These are phyloP conservation scores for Mimas tiliae DNA, from an alignment of 2,888 invertebrate genomes.

Conservation along the genomic window DNA sequence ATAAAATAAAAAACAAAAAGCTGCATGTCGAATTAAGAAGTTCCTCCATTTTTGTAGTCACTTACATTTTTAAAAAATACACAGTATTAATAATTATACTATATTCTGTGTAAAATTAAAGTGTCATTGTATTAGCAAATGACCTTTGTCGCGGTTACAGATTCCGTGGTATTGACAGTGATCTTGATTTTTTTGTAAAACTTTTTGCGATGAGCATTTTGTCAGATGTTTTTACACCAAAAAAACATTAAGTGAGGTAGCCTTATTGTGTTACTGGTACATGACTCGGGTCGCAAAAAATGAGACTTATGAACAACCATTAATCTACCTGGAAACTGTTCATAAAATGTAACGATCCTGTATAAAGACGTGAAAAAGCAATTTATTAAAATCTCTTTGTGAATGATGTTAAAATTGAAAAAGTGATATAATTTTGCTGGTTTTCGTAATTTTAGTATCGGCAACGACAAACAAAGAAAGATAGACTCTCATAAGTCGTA, in stretches of 20 bases:
- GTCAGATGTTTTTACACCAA: conserved; percentile 58
- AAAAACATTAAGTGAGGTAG: conserved; percentile 55
- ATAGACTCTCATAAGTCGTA: no score
- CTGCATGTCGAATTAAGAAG: no score
- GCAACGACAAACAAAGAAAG: no score
- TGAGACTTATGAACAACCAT: conserved; percentile 51
- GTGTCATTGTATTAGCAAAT: conserved; percentile 24
- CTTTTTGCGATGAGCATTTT: conserved; percentile 53
- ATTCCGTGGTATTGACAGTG: conserved; percentile 70
- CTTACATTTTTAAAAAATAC: not conserved
- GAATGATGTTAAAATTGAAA: conserved; percentile 11
- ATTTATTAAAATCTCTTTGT: conserved; percentile 41
- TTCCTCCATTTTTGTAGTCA: no score
- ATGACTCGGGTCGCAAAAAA: conserved; percentile 54
- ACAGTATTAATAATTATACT: not conserved
- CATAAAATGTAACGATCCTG: conserved; percentile 48
- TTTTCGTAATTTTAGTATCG: no score
- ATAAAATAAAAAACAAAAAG: no score
- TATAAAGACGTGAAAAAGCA: conserved; percentile 43
- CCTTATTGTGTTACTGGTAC: conserved; percentile 56
- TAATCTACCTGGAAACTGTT: conserved; percentile 45
- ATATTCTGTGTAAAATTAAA: not conserved
- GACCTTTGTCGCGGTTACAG: conserved; percentile 57
- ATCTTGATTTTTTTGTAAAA: conserved; percentile 72
- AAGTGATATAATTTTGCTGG: not conserved